A percentile compares a stretch with the other conserved stretches of the same genome.
These are phyloP conservation scores for Garrulus glandarius DNA, from an alignment of 2,797 vertebrate genomes.

Conservation along the genomic window DNA sequence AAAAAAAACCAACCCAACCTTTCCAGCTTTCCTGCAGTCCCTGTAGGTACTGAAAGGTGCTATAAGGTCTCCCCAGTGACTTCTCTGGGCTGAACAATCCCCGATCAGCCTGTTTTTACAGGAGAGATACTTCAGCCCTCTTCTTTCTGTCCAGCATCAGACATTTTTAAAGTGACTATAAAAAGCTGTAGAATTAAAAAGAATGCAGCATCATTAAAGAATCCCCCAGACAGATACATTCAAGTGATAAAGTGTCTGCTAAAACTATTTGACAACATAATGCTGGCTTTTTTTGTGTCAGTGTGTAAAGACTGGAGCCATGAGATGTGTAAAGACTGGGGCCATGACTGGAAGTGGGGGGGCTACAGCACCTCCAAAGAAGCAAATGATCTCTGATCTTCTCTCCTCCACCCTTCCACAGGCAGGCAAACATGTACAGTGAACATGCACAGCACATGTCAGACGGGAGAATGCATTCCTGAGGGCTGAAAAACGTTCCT, in stretches of 20 bases:
- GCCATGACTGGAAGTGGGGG: background rate
- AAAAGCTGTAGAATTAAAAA: background rate
- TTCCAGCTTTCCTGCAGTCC: background rate
- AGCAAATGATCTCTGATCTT: background rate
- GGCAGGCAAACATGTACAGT: background rate
- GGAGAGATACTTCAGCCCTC: background rate
- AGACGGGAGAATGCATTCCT: background rate
- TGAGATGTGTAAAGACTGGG: background rate
- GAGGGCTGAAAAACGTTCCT: background rate
- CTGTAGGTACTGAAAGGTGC: background rate
- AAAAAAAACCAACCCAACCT: background rate
- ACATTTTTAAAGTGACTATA: background rate
- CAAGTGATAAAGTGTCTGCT: background rate
- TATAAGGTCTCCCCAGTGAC: background rate
- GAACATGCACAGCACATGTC: background rate
- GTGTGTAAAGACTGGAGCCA: background rate
- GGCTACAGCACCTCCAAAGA: background rate
- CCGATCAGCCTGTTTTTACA: background rate
- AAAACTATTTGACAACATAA: constrained; percentile 15
- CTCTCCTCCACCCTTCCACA: fast-evolving
- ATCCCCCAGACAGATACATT: background rate
- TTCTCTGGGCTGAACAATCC: background rate
- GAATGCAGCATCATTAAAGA: background rate
- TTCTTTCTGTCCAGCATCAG: background rate
- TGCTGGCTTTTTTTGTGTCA: background rate